phyloP scores from a whole-genome alignment of 64 coral and sea anemone species.

The Platygyra sinensis region DNA sequence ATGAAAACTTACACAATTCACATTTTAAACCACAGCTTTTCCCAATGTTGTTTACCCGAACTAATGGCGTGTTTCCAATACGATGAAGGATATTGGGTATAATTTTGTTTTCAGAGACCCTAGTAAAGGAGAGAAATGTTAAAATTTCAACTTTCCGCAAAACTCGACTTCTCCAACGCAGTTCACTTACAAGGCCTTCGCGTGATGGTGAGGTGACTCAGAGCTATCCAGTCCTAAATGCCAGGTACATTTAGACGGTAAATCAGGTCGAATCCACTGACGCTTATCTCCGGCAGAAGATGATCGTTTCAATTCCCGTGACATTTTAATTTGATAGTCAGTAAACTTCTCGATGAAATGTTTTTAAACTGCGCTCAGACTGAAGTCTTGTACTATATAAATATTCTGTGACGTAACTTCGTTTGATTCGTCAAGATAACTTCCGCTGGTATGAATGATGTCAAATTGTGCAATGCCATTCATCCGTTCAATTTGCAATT shows the following conservation, averaged over 20 bases:
- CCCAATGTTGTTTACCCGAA: slow-evolving; percentile 93
- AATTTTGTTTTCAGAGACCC: slow-evolving; percentile 68
- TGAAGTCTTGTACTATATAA: not conserved
- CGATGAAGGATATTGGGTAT: slow-evolving; percentile 83
- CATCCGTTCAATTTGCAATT: too few relatives aligned
- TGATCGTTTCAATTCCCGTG: slow-evolving; percentile 26
- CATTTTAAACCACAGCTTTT: slow-evolving; percentile 92
- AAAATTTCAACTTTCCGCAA: not conserved
- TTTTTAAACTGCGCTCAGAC: not conserved
- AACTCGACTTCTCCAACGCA: not conserved
- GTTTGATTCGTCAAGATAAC: slow-evolving; percentile 1
- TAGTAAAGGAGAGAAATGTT: not conserved
- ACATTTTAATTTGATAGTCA: not conserved
- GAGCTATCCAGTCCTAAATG: slow-evolving; percentile 71
- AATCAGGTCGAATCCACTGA: slow-evolving; percentile 90
- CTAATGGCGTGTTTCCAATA: slow-evolving; percentile 92
- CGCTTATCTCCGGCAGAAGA: slow-evolving; percentile 62
- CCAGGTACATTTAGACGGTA: slow-evolving; percentile 96
- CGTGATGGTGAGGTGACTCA: slow-evolving; percentile 83
- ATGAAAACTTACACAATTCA: slow-evolving; percentile 85
- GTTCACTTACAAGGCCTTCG: slow-evolving; percentile 56
- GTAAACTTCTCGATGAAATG: not conserved
- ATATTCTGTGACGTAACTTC: slow-evolving; percentile 3
- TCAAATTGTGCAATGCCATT: too few relatives aligned
- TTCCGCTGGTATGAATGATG: too few relatives aligned